Evolutionary conservation across 1,140 invertebrate genomes (phyloP).

Genomic region (Panulirus ornatus): DNA sequence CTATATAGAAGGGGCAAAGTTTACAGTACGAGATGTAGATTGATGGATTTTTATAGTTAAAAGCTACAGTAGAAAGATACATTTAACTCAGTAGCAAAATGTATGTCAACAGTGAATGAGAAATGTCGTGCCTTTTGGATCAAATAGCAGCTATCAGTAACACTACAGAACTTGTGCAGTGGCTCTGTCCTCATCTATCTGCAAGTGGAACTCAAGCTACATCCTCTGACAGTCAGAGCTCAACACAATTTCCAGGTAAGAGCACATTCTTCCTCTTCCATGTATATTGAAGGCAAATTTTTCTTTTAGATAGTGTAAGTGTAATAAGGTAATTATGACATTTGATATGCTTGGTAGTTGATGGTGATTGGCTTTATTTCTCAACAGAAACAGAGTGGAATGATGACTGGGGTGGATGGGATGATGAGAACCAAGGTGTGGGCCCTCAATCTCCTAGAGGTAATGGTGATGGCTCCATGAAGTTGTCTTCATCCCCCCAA

Average conservation of each 20-base stretch:
- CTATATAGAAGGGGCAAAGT: too few species aligned
- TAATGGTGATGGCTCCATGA: background rate
- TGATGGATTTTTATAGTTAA: too few species aligned
- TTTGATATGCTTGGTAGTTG: background rate
- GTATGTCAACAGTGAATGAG: background rate
- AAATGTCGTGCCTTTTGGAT: conserved; percentile 61
- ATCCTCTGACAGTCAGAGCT: background rate
- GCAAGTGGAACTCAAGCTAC: background rate
- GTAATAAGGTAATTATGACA: too few species aligned
- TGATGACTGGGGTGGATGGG: conserved; percentile 61
- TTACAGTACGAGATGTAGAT: too few species aligned
- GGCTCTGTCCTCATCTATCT: conserved; percentile 48
- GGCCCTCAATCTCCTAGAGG: background rate
- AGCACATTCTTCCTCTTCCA: background rate
- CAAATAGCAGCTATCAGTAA: conserved; percentile 48
- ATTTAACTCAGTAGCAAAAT: too few species aligned
- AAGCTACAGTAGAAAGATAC: too few species aligned
- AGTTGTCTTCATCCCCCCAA: conserved; percentile 42
- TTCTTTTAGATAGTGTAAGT: background rate
- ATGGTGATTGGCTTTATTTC: too few species aligned
- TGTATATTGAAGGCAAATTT: background rate
- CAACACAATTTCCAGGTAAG: conserved; percentile 34
- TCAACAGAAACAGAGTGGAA: conserved; percentile 38
- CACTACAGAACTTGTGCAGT: conserved; percentile 48
- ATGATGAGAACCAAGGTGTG: conserved; percentile 11